Evolutionary conservation across 35 echinoderm and acorn worm species (phyloP), one percentile per base, ranked within the genome.

Genomic region (Eucidaris tribuloides): DNA sequence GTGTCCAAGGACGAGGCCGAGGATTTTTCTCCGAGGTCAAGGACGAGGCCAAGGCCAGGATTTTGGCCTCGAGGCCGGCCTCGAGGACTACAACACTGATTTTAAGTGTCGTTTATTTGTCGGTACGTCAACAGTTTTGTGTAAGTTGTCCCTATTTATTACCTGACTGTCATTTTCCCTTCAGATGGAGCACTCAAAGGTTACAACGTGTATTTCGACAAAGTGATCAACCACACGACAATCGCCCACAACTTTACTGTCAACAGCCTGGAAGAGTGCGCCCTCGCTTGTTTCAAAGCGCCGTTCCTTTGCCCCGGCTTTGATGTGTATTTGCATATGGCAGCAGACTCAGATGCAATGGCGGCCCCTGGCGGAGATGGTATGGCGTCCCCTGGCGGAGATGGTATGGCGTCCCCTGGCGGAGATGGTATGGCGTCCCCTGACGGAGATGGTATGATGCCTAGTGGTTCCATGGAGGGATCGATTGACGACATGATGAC

Each of bases 231-330:
- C 17, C 19, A 44, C 35, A 22, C 15, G 36, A 43, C 68, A 5
- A 18, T 38, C 2, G 33, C 34, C 22, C 68, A 74, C 37, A 74
- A 74, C n/a, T 44, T 38, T 40, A 74, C 34, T 0, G 68, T 74
- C 35, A 41, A 18, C 7, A 42, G 35, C 68, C 29, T 24, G 15
- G 35, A 19, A 4, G 28, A 74, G 68, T 74, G 68, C 68, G 68
- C 68, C 19, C 68, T 74, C 13, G 41, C 34, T n/a, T 74, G 68
- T 36, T 40, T 74, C 41, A 74, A 74, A 40, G 68, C 68, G 44
- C 68, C 68, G 6, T 74, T 74, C 41, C 68, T 74, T 40, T 74
- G 68, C 4, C 41, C 68, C 5, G 68, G 68, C 68, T 74, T 74
- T 22, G 68, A 74, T n/a, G 68, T 74, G 35, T 74, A 36, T n/a